Percentiles rank a stretch among this genome's conserved stretches.
phyloP scores from a whole-genome alignment of 2,113 vertebrate genomes.

The Sardina pilchardus region DNA sequence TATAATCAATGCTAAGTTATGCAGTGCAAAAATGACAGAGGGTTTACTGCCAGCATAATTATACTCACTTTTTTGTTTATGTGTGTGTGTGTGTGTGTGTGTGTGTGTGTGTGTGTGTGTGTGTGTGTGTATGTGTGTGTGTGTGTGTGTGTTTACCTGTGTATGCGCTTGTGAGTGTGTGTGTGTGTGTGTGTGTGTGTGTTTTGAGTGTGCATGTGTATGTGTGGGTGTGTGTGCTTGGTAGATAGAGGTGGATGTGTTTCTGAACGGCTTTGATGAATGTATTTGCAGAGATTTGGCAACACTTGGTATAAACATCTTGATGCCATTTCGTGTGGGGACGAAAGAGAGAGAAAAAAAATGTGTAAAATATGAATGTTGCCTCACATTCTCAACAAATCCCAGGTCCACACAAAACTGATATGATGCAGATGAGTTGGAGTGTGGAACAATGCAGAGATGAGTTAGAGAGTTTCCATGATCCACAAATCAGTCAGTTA shows the following conservation, averaged over 20 bases:
- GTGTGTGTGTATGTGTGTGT: too few species aligned
- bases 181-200: background rate
- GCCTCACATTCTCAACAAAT: background rate
- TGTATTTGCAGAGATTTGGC: background rate
- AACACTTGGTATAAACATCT: background rate
- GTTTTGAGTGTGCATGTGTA: background rate
- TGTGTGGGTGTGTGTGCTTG: background rate
- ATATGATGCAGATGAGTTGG: background rate
- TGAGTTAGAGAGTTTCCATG: background rate
- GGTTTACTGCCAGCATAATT: conserved; percentile 1
- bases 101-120: background rate
- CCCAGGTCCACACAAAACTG: background rate
- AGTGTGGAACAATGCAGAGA: background rate
- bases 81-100: background rate
- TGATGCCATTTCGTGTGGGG: background rate
- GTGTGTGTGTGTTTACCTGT: background rate
- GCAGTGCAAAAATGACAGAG: background rate
- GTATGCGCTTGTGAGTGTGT: background rate
- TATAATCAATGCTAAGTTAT: background rate
- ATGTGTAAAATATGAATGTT: background rate
- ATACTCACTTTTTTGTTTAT: background rate
- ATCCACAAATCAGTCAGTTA: background rate
- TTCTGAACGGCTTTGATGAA: background rate
- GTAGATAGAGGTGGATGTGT: background rate
- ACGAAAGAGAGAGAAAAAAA: background rate